Evolutionary conservation across 2,888 invertebrate genomes (phyloP).

Genomic region (Cephus nigrinus): DNA sequence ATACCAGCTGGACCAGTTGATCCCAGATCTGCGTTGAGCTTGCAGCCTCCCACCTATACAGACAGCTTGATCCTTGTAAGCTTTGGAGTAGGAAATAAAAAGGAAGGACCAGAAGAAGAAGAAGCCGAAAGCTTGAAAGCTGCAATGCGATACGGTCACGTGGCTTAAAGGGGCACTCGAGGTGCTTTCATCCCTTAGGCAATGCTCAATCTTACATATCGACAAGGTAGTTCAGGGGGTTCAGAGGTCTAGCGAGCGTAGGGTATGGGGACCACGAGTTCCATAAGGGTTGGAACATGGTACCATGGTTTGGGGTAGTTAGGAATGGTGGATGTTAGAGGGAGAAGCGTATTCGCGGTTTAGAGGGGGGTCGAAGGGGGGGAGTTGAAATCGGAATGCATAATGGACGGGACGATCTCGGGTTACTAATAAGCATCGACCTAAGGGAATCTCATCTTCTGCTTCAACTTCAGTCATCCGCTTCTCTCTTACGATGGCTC

Average conservation of each 20-base stretch:
- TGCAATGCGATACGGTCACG: background rate
- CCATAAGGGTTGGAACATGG: background rate
- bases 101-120: background rate
- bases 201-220: slow-evolving; percentile 40
- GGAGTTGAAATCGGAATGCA: slow-evolving; percentile 53
- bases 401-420: slow-evolving; percentile 59
- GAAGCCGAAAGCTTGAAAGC: background rate
- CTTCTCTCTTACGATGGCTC: background rate
- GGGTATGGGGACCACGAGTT: background rate
- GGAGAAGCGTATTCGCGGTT: background rate
- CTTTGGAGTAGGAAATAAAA: background rate
- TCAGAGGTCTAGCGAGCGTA: background rate
- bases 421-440: slow-evolving; percentile 60
- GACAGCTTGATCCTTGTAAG: background rate
- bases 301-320: background rate
- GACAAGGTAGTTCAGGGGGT: background rate
- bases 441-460: slow-evolving; percentile 22
- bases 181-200: slow-evolving; percentile 12
- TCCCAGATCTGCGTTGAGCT: background rate
- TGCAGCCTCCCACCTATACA: background rate
- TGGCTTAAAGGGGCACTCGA: slow-evolving; percentile 1
- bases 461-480: background rate
- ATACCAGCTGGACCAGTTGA: background rate
- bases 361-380: background rate
- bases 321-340: background rate